These are phyloP conservation scores for Chironomus riparius DNA, from an alignment of 2,888 invertebrate genomes.

Conservation along the genomic window DNA sequence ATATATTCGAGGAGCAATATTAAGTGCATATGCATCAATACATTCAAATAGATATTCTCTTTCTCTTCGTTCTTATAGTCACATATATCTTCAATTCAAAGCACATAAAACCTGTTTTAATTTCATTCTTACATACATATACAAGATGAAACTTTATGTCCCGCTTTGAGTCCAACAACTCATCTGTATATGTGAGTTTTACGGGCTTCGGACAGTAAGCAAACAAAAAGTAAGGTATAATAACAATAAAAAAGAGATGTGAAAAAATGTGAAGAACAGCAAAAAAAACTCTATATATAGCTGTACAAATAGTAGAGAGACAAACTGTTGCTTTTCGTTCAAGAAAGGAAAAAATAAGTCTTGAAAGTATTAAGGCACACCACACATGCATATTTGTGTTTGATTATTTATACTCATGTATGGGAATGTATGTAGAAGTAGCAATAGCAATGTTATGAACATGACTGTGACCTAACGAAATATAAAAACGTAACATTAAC, in stretches of 20 bases:
- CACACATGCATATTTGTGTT: neutral
- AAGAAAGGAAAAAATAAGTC: neutral
- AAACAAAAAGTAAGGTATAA: neutral
- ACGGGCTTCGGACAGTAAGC: neutral
- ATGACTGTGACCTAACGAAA: conserved; percentile 23
- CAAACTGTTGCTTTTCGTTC: conserved; percentile 1
- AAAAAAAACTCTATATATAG: neutral
- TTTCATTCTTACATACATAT: neutral
- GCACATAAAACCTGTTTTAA: neutral
- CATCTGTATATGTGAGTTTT: neutral
- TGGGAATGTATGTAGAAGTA: neutral
- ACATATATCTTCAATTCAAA: neutral
- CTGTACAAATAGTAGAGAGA: conserved; percentile 23
- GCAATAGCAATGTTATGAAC: conserved; percentile 1
- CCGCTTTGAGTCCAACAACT: neutral
- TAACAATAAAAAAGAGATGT: neutral
- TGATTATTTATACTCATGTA: neutral
- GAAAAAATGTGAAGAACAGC: neutral
- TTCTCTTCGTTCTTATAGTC: neutral
- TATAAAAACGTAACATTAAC: conserved; percentile 14
- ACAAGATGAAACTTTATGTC: neutral
- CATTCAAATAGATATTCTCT: neutral
- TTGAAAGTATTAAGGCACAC: neutral
- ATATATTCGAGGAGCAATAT: neutral
- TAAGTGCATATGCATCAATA: neutral